Conservation (phyloP, 2,888 invertebrate genomes). For the Melikaiella ostensackeni region DNA sequence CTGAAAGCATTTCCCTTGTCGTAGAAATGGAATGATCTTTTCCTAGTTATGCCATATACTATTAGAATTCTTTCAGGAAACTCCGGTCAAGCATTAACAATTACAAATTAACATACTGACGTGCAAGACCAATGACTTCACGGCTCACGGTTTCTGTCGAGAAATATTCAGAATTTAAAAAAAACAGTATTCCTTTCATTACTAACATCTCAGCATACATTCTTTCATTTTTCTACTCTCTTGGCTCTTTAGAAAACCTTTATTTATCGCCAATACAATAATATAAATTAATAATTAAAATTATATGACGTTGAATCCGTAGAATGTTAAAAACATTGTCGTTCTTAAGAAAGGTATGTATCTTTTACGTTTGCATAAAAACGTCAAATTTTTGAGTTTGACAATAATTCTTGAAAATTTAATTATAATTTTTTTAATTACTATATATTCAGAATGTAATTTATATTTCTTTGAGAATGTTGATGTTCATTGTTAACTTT, state of each 20-base stretch:
- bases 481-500: too few relatives aligned
- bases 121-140: background rate
- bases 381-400: background rate
- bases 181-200: conserved; percentile 15
- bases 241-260: background rate
- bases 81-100: background rate
- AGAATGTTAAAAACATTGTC: background rate
- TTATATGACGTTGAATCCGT: background rate
- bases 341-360: background rate
- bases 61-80: background rate
- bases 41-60: too few relatives aligned
- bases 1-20: too few relatives aligned
- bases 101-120: conserved; percentile 19
- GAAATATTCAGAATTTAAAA: conserved; percentile 5
- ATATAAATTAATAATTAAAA: background rate
- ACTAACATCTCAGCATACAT: background rate
- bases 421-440: background rate
- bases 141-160: background rate
- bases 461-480: background rate
- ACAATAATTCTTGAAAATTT: background rate
- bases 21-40: too few relatives aligned
- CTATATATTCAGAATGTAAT: background rate
- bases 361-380: background rate
- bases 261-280: background rate
- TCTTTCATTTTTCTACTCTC: background rate